A percentile compares a stretch with the other conserved stretches of the same genome.
These are phyloP conservation scores for Mohoua ochrocephala DNA, from an alignment of 2,113 vertebrate genomes.

Conservation along the genomic window DNA sequence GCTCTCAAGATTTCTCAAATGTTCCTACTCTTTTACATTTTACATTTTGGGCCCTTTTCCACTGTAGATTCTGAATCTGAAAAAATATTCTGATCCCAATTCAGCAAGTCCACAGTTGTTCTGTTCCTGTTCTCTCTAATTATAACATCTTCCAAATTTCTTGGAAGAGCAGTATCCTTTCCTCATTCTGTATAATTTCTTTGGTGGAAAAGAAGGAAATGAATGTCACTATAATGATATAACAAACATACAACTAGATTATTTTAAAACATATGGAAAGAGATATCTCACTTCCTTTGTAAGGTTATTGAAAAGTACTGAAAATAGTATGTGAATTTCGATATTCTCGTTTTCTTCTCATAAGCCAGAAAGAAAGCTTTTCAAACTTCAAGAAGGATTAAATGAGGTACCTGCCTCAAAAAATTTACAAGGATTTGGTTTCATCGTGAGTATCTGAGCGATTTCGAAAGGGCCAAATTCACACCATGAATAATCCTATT, in stretches of 20 bases:
- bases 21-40: neutral
- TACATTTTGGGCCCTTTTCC: neutral
- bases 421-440: neutral
- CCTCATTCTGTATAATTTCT: neutral
- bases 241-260: neutral
- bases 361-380: neutral
- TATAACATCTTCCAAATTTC: neutral
- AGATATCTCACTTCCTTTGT: neutral
- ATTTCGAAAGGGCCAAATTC: neutral
- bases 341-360: neutral
- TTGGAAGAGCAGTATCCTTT: neutral
- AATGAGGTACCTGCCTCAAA: neutral
- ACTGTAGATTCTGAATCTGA: neutral
- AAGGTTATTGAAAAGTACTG: neutral
- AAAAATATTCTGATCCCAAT: neutral
- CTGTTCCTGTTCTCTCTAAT: neutral
- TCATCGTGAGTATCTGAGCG: neutral
- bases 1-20: neutral
- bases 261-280: neutral
- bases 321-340: neutral
- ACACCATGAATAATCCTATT: neutral
- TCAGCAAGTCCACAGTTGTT: neutral
- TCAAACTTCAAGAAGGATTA: neutral
- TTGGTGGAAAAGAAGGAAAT: neutral
- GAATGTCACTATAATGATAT: fast-evolving